Evolutionary conservation across 2,797 vertebrate genomes (phyloP).

Genomic region (Trachurus trachurus): DNA sequence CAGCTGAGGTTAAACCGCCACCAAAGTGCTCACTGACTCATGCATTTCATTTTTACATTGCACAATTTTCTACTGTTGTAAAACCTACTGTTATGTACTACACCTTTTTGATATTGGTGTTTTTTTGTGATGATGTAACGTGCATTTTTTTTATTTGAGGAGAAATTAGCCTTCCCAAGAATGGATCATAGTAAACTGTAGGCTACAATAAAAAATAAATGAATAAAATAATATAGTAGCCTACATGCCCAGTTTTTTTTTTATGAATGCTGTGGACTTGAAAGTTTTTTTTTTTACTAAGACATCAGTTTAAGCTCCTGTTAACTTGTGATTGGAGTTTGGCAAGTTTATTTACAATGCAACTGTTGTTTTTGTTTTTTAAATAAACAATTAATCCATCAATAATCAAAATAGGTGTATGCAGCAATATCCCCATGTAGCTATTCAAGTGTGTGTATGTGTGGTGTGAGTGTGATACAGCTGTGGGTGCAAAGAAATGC

Average conservation of each 20-base stretch:
- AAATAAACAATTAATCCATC: background rate
- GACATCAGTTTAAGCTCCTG: background rate
- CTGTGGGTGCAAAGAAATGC: constrained; percentile 1
- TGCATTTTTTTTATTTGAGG: constrained; percentile 1
- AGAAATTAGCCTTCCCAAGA: background rate
- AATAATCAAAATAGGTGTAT: background rate
- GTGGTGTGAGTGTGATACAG: constrained; percentile 1
- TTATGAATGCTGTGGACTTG: no score
- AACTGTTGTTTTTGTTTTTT: background rate
- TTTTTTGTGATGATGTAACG: background rate
- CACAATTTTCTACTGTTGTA: background rate
- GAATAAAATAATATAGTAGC: no score
- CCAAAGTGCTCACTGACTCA: constrained; percentile 6
- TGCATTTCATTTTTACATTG: background rate
- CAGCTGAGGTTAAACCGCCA: constrained; percentile 26
- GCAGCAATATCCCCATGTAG: background rate
- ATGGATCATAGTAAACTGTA: no score
- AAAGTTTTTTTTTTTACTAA: background rate
- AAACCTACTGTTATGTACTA: background rate
- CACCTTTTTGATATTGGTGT: no score
- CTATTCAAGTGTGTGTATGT: background rate
- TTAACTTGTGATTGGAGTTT: background rate
- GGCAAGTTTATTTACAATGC: background rate
- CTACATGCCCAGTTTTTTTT: no score
- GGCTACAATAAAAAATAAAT: background rate